Evolutionary conservation across 2,888 invertebrate species (phyloP), one percentile per base, ranked within the genome.

Genomic region (Hydropsyche betteni): DNA sequence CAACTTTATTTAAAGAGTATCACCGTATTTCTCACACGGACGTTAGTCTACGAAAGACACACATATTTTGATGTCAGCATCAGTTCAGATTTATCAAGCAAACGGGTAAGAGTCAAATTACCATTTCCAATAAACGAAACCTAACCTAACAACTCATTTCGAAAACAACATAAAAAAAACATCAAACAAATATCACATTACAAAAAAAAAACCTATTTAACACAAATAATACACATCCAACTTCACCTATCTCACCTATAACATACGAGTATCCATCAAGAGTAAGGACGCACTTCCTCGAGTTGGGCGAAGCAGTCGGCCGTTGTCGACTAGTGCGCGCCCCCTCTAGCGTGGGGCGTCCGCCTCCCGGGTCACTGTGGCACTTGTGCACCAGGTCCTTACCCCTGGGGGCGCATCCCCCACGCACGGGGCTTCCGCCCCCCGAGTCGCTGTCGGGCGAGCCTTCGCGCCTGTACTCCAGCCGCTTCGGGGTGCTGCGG

Each of bases 191-290:
- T 24, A 44, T 4, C 44, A 44, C 44, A 44, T 10, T 10, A 8
- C 10, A 1, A 44, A 44, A 44, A 44, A 24, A 24, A 24, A 24
- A 2, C 24, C 24, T 24, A 24, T 24, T 44, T 44, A 10, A 44
- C 1, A 10, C 6, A 44, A 55, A 55, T 33, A 52, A 74, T 44
- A 44, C 44, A 44, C 1, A 24, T 87, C 6, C 10, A 44, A 44
- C 1, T 44, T 4, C 44, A 44, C 3, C 44, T 10, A 44, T 10
- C 92, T 91, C 86, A 94, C 95, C 94, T 88, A 95, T 95, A 81
- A 94, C 94, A 86, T 95, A 95, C 80, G 93, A 93, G 87, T 94
- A 94, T 81, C 94, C 94, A 84, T 94, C 94, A 80, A 95, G 88
- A 68, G 93, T 94, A 80, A 94, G 90, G 79, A 94, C 92, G 87